Evolutionary conservation across 2,797 vertebrate genomes (phyloP).

Genomic region (Gymnothorax javanicus): DNA sequence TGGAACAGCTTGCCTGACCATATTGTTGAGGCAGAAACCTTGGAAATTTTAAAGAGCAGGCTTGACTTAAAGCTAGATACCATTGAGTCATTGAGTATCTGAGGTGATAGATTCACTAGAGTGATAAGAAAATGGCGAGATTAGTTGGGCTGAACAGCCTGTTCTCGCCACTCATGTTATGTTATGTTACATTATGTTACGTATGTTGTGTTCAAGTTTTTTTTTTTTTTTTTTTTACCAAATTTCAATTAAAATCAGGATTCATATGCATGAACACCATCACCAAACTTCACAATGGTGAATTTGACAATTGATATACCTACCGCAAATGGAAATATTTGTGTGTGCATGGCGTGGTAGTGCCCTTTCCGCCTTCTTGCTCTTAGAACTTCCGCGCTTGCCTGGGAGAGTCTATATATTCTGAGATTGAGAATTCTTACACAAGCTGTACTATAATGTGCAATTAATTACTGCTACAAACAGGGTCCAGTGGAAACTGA

Average conservation of each 20-base stretch:
- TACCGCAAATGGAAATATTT: not conserved
- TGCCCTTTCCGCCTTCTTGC: not conserved
- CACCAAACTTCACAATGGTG: not conserved
- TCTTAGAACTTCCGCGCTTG: not conserved
- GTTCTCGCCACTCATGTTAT: too few species aligned
- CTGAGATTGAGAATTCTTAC: slow-evolving; percentile 4
- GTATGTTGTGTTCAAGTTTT: too few species aligned
- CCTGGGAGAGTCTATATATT: not conserved
- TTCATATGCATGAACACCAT: not conserved
- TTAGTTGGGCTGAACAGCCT: too few species aligned
- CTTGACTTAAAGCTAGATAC: too few species aligned
- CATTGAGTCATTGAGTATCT: too few species aligned
- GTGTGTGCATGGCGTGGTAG: not conserved
- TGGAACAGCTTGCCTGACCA: too few species aligned
- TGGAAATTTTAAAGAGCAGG: too few species aligned
- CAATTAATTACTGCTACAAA: not conserved
- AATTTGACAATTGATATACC: not conserved
- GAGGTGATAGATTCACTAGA: too few species aligned
- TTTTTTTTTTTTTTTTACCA: not conserved
- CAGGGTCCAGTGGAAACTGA: not conserved
- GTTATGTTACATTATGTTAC: too few species aligned
- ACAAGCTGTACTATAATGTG: not conserved
- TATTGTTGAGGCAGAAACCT: too few species aligned
- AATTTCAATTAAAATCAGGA: not conserved
- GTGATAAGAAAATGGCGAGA: too few species aligned